A percentile compares a stretch with the other conserved stretches of the same genome.
Evolutionary conservation across 2,113 vertebrate species (phyloP).

Genomic region (Turnix velox): DNA sequence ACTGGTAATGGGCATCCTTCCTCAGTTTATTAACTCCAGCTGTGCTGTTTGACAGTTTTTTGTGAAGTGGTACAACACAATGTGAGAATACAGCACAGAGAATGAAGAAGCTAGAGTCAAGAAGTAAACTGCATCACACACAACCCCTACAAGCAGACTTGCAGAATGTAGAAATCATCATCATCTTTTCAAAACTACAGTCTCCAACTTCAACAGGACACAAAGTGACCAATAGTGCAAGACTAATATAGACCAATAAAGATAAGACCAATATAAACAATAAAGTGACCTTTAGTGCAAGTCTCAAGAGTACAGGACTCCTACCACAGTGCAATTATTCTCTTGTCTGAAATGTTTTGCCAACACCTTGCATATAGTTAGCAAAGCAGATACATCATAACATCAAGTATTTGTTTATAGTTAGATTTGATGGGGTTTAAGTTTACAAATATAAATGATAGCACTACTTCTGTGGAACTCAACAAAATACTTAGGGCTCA

Average conservation of each 20-base stretch:
- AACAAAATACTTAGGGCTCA: neutral
- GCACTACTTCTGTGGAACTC: neutral
- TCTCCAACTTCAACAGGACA: neutral
- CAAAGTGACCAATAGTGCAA: neutral
- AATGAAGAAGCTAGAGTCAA: slow-evolving; percentile 55
- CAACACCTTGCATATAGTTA: neutral
- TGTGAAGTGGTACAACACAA: slow-evolving; percentile 46
- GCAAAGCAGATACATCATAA: neutral
- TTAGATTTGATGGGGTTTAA: neutral
- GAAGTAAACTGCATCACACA: slow-evolving; percentile 24
- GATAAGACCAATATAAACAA: no score
- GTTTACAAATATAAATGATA: neutral
- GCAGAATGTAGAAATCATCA: neutral
- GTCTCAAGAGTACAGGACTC: neutral
- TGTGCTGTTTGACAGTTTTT: slow-evolving; percentile 72
- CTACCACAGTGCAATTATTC: neutral
- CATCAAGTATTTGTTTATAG: neutral
- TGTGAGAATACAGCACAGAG: slow-evolving; percentile 54
- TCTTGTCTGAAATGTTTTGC: neutral
- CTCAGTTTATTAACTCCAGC: slow-evolving; percentile 79
- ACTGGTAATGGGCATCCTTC: slow-evolving; percentile 74
- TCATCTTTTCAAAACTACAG: neutral
- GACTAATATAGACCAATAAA: no score
- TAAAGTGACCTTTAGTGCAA: neutral
- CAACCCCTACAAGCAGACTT: neutral